Evolutionary conservation across 2,797 vertebrate species (phyloP).

Genomic region (Urophycis tenuis): DNA sequence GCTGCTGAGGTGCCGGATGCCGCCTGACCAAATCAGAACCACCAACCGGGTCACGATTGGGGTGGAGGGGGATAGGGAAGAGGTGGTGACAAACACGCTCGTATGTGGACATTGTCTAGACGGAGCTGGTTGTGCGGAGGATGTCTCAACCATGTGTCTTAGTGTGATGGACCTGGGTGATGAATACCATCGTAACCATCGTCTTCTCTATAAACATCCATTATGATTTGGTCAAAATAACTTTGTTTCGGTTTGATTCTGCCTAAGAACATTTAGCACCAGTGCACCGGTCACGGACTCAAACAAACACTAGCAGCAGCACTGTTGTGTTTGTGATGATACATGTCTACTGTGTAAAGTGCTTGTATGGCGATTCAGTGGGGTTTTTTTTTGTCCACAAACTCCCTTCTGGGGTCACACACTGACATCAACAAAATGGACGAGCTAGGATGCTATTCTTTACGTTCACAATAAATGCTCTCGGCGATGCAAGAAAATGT

Average conservation of each 20-base stretch:
- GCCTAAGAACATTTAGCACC: neutral
- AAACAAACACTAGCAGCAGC: neutral
- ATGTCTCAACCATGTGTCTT: too few relatives aligned
- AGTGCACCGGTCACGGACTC: neutral
- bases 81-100: neutral
- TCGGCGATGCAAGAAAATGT: too few relatives aligned
- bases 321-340: too few relatives aligned
- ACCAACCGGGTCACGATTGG: constrained; percentile 52
- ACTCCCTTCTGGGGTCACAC: too few relatives aligned
- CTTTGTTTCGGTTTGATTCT: neutral
- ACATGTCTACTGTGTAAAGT: too few relatives aligned
- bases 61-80: too few relatives aligned
- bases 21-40: constrained; percentile 60
- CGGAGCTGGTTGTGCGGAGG: neutral
- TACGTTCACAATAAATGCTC: too few relatives aligned
- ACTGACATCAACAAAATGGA: too few relatives aligned
- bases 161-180: neutral
- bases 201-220: neutral
- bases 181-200: neutral
- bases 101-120: neutral
- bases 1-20: constrained; percentile 81
- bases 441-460: too few relatives aligned
- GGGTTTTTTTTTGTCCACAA: too few relatives aligned
- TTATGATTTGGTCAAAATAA: too few relatives aligned
- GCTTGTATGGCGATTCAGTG: too few relatives aligned